These are phyloP conservation scores for Lypha dubia DNA, from an alignment of 2,888 invertebrate species.

Conservation along the genomic window DNA sequence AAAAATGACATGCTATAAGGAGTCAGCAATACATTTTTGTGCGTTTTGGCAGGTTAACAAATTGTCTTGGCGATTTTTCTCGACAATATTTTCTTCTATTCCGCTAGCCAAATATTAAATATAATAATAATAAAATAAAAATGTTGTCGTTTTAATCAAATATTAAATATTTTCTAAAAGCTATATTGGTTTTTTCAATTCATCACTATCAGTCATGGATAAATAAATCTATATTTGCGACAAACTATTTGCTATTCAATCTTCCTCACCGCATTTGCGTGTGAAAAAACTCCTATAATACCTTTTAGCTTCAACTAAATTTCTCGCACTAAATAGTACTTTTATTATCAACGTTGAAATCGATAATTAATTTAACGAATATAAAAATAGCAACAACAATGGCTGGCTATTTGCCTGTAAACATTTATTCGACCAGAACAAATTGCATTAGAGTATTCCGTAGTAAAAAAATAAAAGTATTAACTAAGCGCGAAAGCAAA, in stretches of 20 bases:
- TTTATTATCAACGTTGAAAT: slow-evolving; percentile 7
- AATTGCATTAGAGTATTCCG: slow-evolving; percentile 16
- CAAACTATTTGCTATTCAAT: not conserved
- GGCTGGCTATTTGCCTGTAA: not conserved
- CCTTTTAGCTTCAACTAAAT: not conserved
- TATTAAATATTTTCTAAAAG: not conserved
- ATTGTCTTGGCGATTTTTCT: no score
- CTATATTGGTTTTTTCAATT: not conserved
- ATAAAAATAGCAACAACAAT: slow-evolving; percentile 3
- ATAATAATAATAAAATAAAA: no score
- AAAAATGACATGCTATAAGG: not conserved
- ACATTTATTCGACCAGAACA: slow-evolving; percentile 21
- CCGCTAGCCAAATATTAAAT: no score
- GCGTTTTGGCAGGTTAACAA: no score
- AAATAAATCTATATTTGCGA: not conserved
- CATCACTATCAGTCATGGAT: no score
- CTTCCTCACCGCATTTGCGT: not conserved
- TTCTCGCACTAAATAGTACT: not conserved
- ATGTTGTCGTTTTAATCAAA: no score
- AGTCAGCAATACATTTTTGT: no score
- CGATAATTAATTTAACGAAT: slow-evolving; percentile 17
- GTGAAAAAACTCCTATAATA: not conserved
- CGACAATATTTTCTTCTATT: no score
- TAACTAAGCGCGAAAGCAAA: not conserved
- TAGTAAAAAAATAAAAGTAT: not conserved